phyloP scores from a whole-genome alignment of 64 coral and sea anemone species.

The Montipora capricornis region DNA sequence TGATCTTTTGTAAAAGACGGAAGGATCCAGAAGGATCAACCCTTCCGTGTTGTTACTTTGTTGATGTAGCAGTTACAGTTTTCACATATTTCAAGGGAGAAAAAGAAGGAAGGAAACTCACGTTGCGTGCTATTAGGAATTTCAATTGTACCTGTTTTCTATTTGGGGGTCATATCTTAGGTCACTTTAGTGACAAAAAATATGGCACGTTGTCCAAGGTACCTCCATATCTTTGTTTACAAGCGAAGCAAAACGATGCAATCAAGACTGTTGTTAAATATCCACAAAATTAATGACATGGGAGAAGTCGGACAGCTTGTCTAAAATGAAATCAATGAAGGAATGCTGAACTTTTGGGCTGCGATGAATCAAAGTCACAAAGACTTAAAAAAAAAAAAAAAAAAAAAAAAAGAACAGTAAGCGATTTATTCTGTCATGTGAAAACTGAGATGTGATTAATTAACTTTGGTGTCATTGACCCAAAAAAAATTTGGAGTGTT shows the following conservation, averaged over 20 bases:
- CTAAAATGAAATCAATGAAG: not conserved
- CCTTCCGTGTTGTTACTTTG: no score
- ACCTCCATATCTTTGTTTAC: not conserved
- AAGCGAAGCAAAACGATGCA: not conserved
- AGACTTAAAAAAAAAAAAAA: not conserved
- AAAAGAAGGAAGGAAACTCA: not conserved
- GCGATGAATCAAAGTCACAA: not conserved
- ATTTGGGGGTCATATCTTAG: constrained; percentile 10
- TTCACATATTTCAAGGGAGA: not conserved
- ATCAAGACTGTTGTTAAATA: not conserved
- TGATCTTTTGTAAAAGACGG: no score
- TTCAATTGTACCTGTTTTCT: not conserved
- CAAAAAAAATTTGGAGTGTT: no score
- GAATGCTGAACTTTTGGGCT: no score
- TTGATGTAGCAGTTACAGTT: not conserved
- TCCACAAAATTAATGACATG: not conserved
- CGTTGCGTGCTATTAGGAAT: not conserved
- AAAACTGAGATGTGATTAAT: no score
- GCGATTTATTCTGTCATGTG: no score
- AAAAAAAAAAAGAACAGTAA: not conserved
- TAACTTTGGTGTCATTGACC: no score
- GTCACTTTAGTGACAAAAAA: not conserved
- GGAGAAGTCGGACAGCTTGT: not conserved
- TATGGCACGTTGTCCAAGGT: not conserved
- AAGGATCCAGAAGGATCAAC: no score